Evolutionary conservation across 92 coral and sea anemone species (phyloP), one percentile per base, ranked within the genome.

Genomic region (Plumapathes pennacea): DNA sequence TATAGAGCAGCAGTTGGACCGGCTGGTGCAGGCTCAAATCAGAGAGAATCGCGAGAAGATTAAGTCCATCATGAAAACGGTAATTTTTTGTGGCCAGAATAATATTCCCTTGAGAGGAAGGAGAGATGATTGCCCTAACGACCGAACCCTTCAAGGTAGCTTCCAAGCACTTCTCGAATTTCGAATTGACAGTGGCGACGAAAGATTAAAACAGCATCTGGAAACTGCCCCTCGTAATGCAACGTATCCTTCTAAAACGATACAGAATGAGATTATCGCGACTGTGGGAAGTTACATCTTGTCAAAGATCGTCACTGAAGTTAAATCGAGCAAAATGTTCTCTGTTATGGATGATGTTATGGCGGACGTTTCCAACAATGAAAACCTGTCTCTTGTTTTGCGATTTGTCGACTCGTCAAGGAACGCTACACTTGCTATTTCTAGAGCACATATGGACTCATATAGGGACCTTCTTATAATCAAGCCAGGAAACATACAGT

Each of bases 141-240:
- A 67, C 83, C 30, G 59, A 22, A 57, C 54, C 54, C 69, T 59
- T 30, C 79, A 79, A 46, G 70, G 86, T 26, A 79, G 57, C 38
- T 54, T 78, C 40, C 85, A 78, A 78, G 71, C 77, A 55, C 67
- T 72, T 44, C 56, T 80, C 33, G 69, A 65, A 36, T 64, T 72
- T 72, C 80, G 76, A 27, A 62, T 72, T 41, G 81, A 80, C 68
- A 64, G 69, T 29, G 76, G 76, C 26, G 81, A 80, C 42, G 49
- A 52, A 46, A 57, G 47, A 39, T 63, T 56, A 39, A 43, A 64
- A 48, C 70, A 72, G 51, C 76, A 80, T 56, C 60, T 80, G 40
- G 65, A 59, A 56, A 72, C 60, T 56, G 78, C 75, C 52, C 65
- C 76, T 22, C 40, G 80, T 47, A 79, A 80, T 72, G 78, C 86